These are phyloP conservation scores for Colletes collaris DNA, from an alignment of 2,888 invertebrate species.

Conservation along the genomic window DNA sequence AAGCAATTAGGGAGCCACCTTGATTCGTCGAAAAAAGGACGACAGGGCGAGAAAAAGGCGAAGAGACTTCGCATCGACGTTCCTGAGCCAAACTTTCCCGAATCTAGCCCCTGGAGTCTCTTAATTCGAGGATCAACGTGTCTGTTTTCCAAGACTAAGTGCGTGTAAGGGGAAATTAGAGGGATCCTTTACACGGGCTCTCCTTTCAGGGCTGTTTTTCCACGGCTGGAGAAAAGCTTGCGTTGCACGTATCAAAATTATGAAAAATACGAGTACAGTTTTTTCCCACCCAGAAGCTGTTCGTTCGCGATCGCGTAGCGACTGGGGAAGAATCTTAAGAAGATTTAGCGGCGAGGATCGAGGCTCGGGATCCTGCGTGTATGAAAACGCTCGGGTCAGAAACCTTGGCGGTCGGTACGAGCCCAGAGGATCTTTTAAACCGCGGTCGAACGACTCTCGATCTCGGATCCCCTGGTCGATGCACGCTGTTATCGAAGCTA, in stretches of 20 bases:
- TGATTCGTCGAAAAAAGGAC: conserved; percentile 29
- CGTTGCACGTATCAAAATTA: too few species aligned
- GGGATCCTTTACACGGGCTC: conserved; percentile 32
- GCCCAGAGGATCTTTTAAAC: conserved; percentile 43
- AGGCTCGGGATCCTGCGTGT: conserved; percentile 2
- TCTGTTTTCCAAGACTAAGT: conserved; percentile 62
- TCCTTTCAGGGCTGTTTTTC: conserved; percentile 23
- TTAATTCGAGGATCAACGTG: conserved; percentile 68
- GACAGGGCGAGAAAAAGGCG: conserved; percentile 22
- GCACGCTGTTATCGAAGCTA: conserved; percentile 70
- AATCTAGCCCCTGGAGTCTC: conserved; percentile 52
- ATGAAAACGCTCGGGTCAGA: conserved; percentile 51
- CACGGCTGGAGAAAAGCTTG: background rate
- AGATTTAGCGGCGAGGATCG: too few species aligned
- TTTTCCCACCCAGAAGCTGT: background rate
- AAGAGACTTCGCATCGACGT: conserved; percentile 48
- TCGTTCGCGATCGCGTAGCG: background rate
- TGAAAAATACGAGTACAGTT: background rate
- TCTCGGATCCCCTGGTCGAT: conserved; percentile 58
- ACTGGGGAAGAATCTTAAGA: too few species aligned
- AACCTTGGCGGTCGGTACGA: conserved; percentile 31
- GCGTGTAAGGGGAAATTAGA: conserved; percentile 54
- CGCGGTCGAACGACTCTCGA: conserved; percentile 65
- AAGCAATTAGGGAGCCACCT: conserved; percentile 52
- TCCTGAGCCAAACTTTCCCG: conserved; percentile 58